Percentiles rank a stretch among this genome's conserved stretches.
Conservation (phyloP, 2,888 invertebrate genomes). For the Drosophila suboccidentalis region DNA sequence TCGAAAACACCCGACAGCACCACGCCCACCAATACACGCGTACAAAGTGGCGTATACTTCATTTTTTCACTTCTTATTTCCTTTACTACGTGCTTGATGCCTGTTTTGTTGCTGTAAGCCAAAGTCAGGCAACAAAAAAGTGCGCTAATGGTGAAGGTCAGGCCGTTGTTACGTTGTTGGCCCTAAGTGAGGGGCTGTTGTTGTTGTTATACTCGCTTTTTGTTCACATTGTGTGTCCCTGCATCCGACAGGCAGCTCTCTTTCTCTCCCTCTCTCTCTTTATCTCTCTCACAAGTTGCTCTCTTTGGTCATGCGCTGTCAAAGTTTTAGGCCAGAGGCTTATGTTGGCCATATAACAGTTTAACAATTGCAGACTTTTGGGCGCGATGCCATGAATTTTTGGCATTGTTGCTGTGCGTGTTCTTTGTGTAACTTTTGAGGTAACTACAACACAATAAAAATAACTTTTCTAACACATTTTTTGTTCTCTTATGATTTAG, state of each 20-base stretch:
- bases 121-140: slow-evolving; percentile 40
- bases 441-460: slow-evolving; percentile 52
- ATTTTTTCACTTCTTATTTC: slow-evolving; percentile 16
- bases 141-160: slow-evolving; percentile 78
- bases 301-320: slow-evolving; percentile 65
- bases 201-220: slow-evolving; percentile 37
- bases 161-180: slow-evolving; percentile 70
- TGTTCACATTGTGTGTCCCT: slow-evolving; percentile 32
- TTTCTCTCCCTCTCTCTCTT: slow-evolving; percentile 7
- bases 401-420: slow-evolving; percentile 40
- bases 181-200: slow-evolving; percentile 52
- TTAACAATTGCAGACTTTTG: slow-evolving; percentile 73
- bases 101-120: slow-evolving; percentile 42
- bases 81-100: slow-evolving; percentile 48
- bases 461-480: slow-evolving; percentile 39
- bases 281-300: neutral
- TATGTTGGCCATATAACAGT: slow-evolving; percentile 68
- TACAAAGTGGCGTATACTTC: slow-evolving; percentile 47
- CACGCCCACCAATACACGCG: slow-evolving; percentile 46
- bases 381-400: slow-evolving; percentile 56
- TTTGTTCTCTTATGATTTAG: slow-evolving; percentile 45
- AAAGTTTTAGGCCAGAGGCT: slow-evolving; percentile 1
- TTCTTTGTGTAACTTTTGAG: slow-evolving; percentile 58
- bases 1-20: slow-evolving; percentile 1
- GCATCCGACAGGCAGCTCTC: slow-evolving; percentile 34